Evolutionary conservation across 2,888 invertebrate genomes (phyloP).

Genomic region (Parnassius apollo): DNA sequence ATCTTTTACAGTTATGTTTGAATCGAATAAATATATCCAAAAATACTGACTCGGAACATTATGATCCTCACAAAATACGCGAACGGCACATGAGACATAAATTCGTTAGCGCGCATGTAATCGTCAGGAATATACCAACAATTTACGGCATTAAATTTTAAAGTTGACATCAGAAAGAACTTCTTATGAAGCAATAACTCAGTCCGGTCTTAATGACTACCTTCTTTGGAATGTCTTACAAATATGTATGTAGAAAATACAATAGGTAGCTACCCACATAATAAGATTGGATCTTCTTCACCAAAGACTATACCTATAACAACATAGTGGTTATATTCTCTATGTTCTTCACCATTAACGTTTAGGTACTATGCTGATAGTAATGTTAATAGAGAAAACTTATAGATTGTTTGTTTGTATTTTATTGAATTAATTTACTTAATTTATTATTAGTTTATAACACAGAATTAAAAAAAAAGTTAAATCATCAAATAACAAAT

Average conservation of each 20-base stretch:
- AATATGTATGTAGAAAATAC: conserved; percentile 20
- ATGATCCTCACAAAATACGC: conserved; percentile 63
- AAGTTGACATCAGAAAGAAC: conserved; percentile 80
- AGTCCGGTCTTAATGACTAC: conserved; percentile 62
- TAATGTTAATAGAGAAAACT: too few relatives aligned
- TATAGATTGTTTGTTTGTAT: too few relatives aligned
- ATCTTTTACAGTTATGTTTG: conserved; percentile 60
- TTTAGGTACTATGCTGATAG: too few relatives aligned
- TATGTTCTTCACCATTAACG: too few relatives aligned
- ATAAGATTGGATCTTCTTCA: conserved; percentile 4
- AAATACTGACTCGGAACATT: conserved; percentile 68
- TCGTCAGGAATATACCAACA: conserved; percentile 73
- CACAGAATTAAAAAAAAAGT: too few relatives aligned
- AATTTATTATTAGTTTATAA: too few relatives aligned
- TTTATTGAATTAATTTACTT: too few relatives aligned
- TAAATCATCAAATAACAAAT: too few relatives aligned
- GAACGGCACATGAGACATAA: conserved; percentile 69
- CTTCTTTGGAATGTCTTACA: conserved; percentile 40
- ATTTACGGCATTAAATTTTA: conserved; percentile 75
- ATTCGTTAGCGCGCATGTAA: conserved; percentile 76
- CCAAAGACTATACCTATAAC: too few relatives aligned
- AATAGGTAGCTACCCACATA: conserved; percentile 9
- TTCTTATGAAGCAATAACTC: conserved; percentile 73
- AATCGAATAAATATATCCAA: conserved; percentile 67
- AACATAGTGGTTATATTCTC: too few relatives aligned